Evolutionary conservation across 2,113 vertebrate genomes (phyloP).

Genomic region (Probosciger aterrimus): DNA sequence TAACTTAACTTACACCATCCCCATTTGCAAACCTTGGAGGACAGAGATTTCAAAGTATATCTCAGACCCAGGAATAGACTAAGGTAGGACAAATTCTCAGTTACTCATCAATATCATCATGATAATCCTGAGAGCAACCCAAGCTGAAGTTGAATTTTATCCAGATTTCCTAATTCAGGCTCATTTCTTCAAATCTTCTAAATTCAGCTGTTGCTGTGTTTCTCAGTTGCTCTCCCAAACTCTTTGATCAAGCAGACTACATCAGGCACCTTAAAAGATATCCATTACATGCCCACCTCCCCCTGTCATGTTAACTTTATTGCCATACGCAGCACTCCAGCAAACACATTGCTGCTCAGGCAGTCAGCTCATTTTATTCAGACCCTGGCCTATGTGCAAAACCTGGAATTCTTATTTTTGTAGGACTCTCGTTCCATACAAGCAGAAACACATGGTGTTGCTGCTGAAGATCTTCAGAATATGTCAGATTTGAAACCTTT

Average conservation of each 20-base stretch:
- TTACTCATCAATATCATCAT: not conserved
- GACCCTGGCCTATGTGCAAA: not conserved
- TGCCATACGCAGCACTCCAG: not conserved
- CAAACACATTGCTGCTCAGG: not conserved
- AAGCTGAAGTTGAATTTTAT: not conserved
- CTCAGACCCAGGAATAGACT: not conserved
- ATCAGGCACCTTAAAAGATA: not conserved
- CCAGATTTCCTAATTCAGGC: not conserved
- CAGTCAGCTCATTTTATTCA: not conserved
- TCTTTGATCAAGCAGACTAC: not conserved
- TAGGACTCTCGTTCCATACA: not conserved
- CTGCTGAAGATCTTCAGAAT: not conserved
- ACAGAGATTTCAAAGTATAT: not conserved
- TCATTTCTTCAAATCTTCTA: not conserved
- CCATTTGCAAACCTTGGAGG: not conserved
- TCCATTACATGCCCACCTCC: fast-evolving
- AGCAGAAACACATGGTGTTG: not conserved
- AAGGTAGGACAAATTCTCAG: not conserved
- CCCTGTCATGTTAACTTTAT: not conserved
- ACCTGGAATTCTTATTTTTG: not conserved
- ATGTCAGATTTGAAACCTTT: not conserved
- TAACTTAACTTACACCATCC: not conserved
- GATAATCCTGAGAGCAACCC: not conserved
- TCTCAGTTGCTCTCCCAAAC: not conserved
- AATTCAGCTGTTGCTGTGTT: not conserved